Evolutionary conservation across 2,797 vertebrate species (phyloP).

Genomic region (Ceryle rudis): DNA sequence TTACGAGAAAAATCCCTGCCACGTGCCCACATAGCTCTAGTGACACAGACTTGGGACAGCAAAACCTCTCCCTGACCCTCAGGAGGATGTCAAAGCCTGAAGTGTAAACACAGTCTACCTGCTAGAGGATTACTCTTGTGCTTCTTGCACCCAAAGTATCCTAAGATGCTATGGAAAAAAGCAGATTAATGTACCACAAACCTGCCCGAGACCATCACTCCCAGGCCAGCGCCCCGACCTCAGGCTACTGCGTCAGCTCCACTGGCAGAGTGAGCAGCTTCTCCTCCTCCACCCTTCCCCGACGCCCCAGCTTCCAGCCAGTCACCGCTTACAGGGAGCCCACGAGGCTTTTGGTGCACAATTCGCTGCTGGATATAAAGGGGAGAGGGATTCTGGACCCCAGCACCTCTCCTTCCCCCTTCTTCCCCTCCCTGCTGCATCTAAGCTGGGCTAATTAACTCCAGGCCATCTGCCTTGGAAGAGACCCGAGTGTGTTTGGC

Average conservation of each 20-base stretch:
- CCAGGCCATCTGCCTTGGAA: not conserved
- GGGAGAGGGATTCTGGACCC: not conserved
- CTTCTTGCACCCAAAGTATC: not conserved
- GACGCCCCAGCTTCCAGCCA: not conserved
- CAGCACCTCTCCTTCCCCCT: not conserved
- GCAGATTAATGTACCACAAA: not conserved
- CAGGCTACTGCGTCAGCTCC: rapidly evolving
- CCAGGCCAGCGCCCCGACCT: not conserved
- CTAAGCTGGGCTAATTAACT: not conserved
- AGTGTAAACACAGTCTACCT: not conserved
- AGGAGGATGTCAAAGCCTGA: not conserved
- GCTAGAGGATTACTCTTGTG: not conserved
- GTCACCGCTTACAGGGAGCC: not conserved
- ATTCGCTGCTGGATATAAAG: not conserved
- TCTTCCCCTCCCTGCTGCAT: not conserved
- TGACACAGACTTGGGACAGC: not conserved
- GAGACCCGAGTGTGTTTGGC: not conserved
- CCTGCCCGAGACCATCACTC: not conserved
- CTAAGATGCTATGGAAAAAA: rapidly evolving
- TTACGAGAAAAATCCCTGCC: not conserved
- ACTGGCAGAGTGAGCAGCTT: not conserved
- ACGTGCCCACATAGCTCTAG: not conserved
- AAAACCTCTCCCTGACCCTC: not conserved
- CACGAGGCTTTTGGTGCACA: rapidly evolving
- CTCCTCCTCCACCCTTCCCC: not conserved